Evolutionary conservation across 2,113 vertebrate genomes (phyloP), one percentile per base, ranked within the genome.

Genomic region (Athene noctua): DNA sequence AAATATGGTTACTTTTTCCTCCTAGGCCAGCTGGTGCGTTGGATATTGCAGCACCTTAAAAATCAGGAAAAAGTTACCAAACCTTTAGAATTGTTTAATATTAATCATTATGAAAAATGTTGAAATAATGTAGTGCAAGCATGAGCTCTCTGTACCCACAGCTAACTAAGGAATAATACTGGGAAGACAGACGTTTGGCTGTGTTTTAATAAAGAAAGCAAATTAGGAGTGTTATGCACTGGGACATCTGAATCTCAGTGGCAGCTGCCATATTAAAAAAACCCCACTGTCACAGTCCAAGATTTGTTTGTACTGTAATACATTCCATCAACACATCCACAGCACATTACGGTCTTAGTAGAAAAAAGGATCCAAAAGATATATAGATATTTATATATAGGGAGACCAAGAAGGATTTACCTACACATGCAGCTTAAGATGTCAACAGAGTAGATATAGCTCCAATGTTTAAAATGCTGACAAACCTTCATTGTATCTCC

Each of bases 171-270:
- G 86, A 95, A 90, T 72, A 94, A 61, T 58, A 72, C 29, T 36
- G 47, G 6, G 27, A 88, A 93, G 70, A 86, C 68, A 94, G 77
- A 86, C 94, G 74, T 89, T 86, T 95, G 46, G n/a, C 80, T 96
- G 77, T 44, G 42, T 55, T 90, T 91, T 87, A 96, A 91, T 80
- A 82, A 95, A 94, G 83, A 71, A 96, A 95, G 70, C 55, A 96
- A 97, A 95, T 92, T 70, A 93, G 52, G 32, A 78, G 42, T 91
- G 55, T 73, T 94, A 70, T 88, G 92, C 52, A 72, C 26, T 73
- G 70, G 78, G 77, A 91, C 72, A 61, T 67, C 36, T 52, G 55
- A 95, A 77, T 93, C 80, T 93, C 95, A 92, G 67, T 88, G 70
- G 65, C 83, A 96, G 95, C 61, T 96, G 82, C 58, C 80, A 74